Evolutionary conservation across 2,797 vertebrate genomes (phyloP).

Genomic region (Eremophila alpestris): DNA sequence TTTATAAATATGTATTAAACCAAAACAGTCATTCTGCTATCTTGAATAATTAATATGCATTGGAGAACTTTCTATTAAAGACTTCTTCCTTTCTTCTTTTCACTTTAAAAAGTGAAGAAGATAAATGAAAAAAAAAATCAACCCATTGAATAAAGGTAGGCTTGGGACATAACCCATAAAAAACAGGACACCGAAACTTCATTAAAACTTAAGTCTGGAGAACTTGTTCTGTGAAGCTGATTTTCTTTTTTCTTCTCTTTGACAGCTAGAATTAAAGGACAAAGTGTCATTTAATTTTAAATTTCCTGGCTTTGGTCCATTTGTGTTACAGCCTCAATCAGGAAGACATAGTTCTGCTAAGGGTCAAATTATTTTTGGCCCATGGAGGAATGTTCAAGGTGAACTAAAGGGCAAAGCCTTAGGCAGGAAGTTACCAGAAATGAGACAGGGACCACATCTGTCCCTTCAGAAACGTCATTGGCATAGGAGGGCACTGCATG

Average conservation of each 20-base stretch:
- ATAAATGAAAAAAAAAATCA: neutral
- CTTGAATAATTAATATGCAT: slow-evolving; percentile 71
- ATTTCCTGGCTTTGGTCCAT: slow-evolving; percentile 54
- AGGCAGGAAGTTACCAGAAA: neutral
- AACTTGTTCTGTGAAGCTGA: slow-evolving; percentile 9
- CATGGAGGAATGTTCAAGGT: neutral
- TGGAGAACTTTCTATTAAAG: slow-evolving; percentile 56
- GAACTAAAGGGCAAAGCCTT: neutral
- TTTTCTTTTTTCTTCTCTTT: slow-evolving; percentile 43
- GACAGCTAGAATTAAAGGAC: slow-evolving; percentile 45
- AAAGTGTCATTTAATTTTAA: slow-evolving; percentile 55
- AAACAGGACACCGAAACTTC: neutral
- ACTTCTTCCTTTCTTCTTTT: slow-evolving; percentile 6
- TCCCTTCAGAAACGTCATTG: neutral
- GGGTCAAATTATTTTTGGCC: slow-evolving; percentile 36
- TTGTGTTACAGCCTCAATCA: slow-evolving; percentile 40
- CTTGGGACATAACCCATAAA: neutral
- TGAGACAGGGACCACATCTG: neutral
- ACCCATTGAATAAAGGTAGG: neutral
- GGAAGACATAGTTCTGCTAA: slow-evolving; percentile 13
- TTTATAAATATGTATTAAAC: slow-evolving; percentile 74
- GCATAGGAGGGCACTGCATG: fast-evolving
- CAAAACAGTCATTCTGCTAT: slow-evolving; percentile 43
- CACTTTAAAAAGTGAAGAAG: slow-evolving; percentile 22
- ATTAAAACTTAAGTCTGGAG: slow-evolving; percentile 12